These are phyloP conservation scores for Hypselothyrea guttata DNA, from an alignment of 2,888 invertebrate species.

Conservation along the genomic window DNA sequence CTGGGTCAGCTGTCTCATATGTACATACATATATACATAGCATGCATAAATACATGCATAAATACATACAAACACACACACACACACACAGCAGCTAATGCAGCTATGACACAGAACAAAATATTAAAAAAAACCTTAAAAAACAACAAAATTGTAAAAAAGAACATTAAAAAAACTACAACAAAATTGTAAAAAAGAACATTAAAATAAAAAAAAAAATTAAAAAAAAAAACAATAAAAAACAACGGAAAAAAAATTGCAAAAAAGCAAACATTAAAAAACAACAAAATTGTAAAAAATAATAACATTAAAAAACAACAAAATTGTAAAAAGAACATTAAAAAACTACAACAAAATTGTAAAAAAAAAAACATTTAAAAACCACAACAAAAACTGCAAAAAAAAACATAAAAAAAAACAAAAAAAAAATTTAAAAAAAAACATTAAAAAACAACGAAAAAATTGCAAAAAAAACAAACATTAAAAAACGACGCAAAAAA, in stretches of 20 bases:
- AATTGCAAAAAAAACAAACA: conserved; percentile 44
- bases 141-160: neutral
- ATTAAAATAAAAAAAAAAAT: conserved; percentile 43
- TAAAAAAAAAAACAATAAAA: conserved; percentile 51
- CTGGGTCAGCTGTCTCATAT: conserved; percentile 65
- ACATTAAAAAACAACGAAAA: conserved; percentile 45
- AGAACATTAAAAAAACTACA: too few relatives aligned
- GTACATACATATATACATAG: conserved; percentile 28
- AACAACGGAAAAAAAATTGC: conserved; percentile 32
- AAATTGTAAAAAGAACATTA: too few relatives aligned
- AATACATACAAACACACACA: too few relatives aligned
- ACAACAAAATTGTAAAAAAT: neutral
- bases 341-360: conserved; percentile 40
- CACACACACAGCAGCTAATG: too few relatives aligned
- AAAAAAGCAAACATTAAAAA: too few relatives aligned
- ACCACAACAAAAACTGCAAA: neutral
- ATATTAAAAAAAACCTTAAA: too few relatives aligned
- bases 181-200: too few relatives aligned
- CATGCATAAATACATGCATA: conserved; percentile 5
- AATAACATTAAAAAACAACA: too few relatives aligned
- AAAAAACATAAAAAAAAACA: too few relatives aligned
- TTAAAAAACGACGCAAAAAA: conserved; percentile 43
- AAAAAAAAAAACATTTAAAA: conserved; percentile 32
- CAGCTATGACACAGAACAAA: too few relatives aligned
- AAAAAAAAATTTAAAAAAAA: too few relatives aligned